Evolutionary conservation across 2,797 vertebrate species (phyloP), one percentile per base, ranked within the genome.

Genomic region (Coregonus ussuriensis): DNA sequence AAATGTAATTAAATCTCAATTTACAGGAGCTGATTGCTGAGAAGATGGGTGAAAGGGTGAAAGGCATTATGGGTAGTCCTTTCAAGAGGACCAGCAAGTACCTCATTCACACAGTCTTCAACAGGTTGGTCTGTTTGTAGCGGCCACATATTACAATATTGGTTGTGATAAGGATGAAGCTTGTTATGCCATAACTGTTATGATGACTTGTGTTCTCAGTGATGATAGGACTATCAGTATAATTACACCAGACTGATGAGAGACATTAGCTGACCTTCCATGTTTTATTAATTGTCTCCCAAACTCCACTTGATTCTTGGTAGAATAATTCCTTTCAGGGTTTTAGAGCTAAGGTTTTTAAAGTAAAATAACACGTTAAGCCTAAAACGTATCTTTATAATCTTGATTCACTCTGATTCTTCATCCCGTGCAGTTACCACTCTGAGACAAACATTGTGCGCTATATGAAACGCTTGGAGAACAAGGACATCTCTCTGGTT

Each of bases 401-500:
- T 54, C 53, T 18, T 54, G 54, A 37, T 70, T 37, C 35, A 41
- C 3, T 47, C 3, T 47, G 2, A 41, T 41, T 25, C 21, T 11
- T 70, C 14, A 7, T 75, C 13, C 62, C 15, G 71, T 13, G 31
- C 89, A 99, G 98, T 89, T 97, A 98, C 88, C 98, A 98, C 87
- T 99, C 98, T 3, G 98, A 99, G 93, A 99, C 98, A 80, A 99
- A 98, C 89, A 96, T 99, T 15, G 96, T 99, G 54, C 94, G 98
- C 35, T 99, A 99, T 86, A 98, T 99, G 98, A 99, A 99, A 90
- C 96, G 95, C 53, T 86, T 99, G 85, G 98, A 99, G 93, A 99
- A 99, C 93, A 99, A 98, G 90, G 98, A 99, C 88, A 97, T 99
- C 89, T 99, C 98, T 25, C 94, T 99, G 82, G 98, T 99, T 77